Percentiles rank a stretch among this genome's conserved stretches.
These are phyloP conservation scores for Chrysolina haemoptera DNA, from an alignment of 2,888 invertebrate genomes.

Conservation along the genomic window DNA sequence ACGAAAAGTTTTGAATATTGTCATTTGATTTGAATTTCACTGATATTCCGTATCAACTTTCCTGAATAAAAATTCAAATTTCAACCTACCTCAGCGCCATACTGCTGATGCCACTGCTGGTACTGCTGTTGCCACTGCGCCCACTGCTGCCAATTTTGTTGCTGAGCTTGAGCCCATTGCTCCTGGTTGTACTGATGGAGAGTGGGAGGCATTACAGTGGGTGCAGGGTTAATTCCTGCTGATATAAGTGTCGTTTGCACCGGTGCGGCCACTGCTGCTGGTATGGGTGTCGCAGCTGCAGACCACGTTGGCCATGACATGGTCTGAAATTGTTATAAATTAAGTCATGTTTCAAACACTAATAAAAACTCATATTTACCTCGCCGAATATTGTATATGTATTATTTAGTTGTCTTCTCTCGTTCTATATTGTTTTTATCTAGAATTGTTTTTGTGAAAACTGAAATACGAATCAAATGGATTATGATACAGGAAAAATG, in stretches of 20 bases:
- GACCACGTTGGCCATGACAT: slow-evolving; percentile 69
- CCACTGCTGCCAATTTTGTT: slow-evolving; percentile 83
- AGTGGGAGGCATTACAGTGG: slow-evolving; percentile 56
- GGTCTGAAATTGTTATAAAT: slow-evolving; percentile 42
- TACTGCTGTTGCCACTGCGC: slow-evolving; percentile 85
- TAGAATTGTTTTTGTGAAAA: slow-evolving; percentile 35
- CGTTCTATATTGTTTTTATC: slow-evolving; percentile 32
- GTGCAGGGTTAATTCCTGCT: slow-evolving; percentile 51
- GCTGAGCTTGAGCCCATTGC: slow-evolving; percentile 80
- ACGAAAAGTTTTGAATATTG: too few relatives aligned
- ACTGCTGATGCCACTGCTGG: slow-evolving; percentile 83
- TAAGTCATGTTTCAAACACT: not conserved
- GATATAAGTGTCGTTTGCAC: slow-evolving; percentile 49
- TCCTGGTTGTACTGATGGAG: slow-evolving; percentile 73
- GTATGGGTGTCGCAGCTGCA: slow-evolving; percentile 52
- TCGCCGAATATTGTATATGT: slow-evolving; percentile 14
- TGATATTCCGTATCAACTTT: not conserved
- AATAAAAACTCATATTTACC: slow-evolving; percentile 28
- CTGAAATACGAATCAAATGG: slow-evolving; percentile 38
- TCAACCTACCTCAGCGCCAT: slow-evolving; percentile 78
- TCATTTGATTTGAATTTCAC: too few relatives aligned
- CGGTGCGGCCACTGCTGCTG: slow-evolving; percentile 52
- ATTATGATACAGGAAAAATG: slow-evolving; percentile 11
- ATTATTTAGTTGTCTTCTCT: slow-evolving; percentile 4
- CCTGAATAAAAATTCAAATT: not conserved